phyloP scores from a whole-genome alignment of 2,113 vertebrate genomes.

The Eptesicus fuscus region DNA sequence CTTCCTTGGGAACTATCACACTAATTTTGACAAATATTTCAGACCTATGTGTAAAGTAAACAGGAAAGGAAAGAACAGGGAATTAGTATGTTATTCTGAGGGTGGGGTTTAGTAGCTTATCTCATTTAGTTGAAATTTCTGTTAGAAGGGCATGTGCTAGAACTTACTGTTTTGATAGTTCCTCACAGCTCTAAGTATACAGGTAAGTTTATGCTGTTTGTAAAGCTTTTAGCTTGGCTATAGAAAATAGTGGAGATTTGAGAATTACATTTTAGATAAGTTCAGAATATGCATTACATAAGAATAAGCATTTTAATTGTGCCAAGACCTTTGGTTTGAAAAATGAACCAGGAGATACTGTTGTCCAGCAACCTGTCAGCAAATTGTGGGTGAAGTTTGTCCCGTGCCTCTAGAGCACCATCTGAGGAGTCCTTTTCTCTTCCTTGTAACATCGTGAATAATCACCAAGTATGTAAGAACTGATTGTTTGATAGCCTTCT shows the following conservation, averaged over 20 bases:
- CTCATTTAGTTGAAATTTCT: slow-evolving; percentile 17
- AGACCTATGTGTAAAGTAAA: slow-evolving; percentile 23
- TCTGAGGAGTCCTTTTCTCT: slow-evolving; percentile 29
- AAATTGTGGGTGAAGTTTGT: background rate
- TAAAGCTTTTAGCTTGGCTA: slow-evolving; percentile 64
- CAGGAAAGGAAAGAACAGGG: background rate
- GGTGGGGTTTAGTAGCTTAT: background rate
- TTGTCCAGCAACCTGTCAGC: background rate
- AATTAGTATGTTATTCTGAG: background rate
- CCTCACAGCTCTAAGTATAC: slow-evolving; percentile 46
- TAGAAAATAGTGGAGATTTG: slow-evolving; percentile 38
- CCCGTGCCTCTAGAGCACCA: slow-evolving; percentile 14
- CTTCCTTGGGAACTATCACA: slow-evolving; percentile 1
- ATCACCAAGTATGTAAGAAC: background rate
- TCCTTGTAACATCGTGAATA: background rate
- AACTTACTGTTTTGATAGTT: slow-evolving; percentile 45
- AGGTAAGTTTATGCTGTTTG: slow-evolving; percentile 63
- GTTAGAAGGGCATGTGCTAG: slow-evolving; percentile 36
- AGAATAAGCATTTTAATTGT: slow-evolving; percentile 79
- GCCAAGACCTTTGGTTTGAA: slow-evolving; percentile 53
- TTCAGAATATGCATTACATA: slow-evolving; percentile 43
- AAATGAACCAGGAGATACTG: background rate
- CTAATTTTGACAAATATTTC: slow-evolving; percentile 41
- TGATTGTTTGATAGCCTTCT: slow-evolving; percentile 32
- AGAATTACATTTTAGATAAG: slow-evolving; percentile 21